Evolutionary conservation across 2,113 vertebrate genomes (phyloP).

Genomic region (Chauna torquata): DNA sequence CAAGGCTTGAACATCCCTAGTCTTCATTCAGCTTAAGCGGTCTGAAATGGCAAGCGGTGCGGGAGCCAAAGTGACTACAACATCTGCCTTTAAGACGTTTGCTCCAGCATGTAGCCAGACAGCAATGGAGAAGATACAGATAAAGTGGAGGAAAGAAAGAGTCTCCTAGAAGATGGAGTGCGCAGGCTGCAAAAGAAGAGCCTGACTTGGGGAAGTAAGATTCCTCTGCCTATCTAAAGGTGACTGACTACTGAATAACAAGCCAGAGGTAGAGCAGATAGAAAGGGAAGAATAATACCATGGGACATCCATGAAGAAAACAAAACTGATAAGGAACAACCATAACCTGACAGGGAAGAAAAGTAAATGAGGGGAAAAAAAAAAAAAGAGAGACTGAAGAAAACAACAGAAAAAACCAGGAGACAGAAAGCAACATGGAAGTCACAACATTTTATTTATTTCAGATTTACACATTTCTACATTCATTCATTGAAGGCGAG

Average conservation of each 20-base stretch:
- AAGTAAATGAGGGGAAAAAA: neutral
- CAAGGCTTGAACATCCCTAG: neutral
- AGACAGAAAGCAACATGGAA: neutral
- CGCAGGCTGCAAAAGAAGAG: rapidly evolving
- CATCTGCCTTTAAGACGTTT: rapidly evolving
- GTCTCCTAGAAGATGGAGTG: neutral
- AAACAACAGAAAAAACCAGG: neutral
- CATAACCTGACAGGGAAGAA: neutral
- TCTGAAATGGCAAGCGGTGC: neutral
- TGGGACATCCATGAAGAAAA: neutral
- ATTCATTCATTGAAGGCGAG: neutral
- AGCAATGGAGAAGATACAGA: neutral
- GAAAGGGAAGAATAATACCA: neutral
- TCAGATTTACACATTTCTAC: conserved; percentile 10
- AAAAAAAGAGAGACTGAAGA: neutral
- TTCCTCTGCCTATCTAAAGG: neutral
- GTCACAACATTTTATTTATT: conserved; percentile 33
- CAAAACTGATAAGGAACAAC: neutral
- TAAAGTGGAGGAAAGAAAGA: neutral
- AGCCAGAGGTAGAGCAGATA: neutral
- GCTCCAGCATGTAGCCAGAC: neutral
- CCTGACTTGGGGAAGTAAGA: neutral
- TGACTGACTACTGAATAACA: neutral
- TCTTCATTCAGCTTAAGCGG: neutral
- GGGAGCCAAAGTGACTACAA: neutral